A percentile compares a stretch with the other conserved stretches of the same genome.
Evolutionary conservation across 2,797 vertebrate genomes (phyloP).

Genomic region (Rhinogobio ventralis): DNA sequence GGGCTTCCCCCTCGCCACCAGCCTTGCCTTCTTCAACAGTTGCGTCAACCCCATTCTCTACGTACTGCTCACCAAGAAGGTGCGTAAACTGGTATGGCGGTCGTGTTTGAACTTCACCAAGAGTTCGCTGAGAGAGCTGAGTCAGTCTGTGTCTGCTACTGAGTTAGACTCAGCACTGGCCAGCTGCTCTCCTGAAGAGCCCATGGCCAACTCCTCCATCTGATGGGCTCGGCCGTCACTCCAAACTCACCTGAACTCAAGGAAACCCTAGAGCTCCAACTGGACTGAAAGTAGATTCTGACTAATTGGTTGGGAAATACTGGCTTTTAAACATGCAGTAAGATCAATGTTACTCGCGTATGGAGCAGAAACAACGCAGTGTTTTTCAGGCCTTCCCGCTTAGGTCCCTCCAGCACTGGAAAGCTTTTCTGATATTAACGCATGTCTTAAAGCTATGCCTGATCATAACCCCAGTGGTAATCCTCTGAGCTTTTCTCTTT

Average conservation of each 20-base stretch:
- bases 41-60: constrained; percentile 96
- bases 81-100: constrained; percentile 80
- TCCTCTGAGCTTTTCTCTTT: not conserved
- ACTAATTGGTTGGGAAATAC: not conserved
- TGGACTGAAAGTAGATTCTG: not conserved
- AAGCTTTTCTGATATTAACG: not conserved
- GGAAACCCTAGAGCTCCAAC: not conserved
- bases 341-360: not conserved
- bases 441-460: not conserved
- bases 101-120: constrained; percentile 88
- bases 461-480: not conserved
- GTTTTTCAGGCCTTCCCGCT: not conserved
- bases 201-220: constrained; percentile 64
- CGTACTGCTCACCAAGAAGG: constrained; percentile 88
- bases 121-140: constrained; percentile 87
- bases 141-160: constrained; percentile 84
- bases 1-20: constrained; percentile 90
- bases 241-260: not conserved
- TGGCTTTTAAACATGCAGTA: not conserved
- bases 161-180: constrained; percentile 74
- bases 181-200: constrained; percentile 65
- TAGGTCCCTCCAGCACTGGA: not conserved
- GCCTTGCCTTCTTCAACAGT: constrained; percentile 94
- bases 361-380: too few relatives aligned
- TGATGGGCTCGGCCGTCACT: constrained; percentile 58